phyloP scores from a whole-genome alignment of 2,797 vertebrate species.

The Eupleurogrammus muticus region DNA sequence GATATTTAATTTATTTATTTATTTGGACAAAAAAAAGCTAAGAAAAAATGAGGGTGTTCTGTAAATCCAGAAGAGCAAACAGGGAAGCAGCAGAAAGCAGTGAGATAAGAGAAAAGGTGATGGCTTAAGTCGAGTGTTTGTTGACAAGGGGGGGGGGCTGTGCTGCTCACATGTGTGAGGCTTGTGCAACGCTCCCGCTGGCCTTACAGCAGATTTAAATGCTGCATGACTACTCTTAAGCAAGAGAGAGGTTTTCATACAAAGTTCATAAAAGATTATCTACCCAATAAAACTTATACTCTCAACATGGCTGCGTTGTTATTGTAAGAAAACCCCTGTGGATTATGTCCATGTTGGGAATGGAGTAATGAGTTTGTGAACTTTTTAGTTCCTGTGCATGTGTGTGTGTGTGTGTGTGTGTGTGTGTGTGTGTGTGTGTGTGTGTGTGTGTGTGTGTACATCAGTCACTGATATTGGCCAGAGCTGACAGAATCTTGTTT shows the following conservation, averaged over 20 bases:
- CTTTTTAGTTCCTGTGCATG: slow-evolving; percentile 26
- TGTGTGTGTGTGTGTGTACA: slow-evolving; percentile 1
- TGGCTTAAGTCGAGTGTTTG: slow-evolving; percentile 45
- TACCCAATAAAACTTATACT: slow-evolving; percentile 32
- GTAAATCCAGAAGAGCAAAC: slow-evolving; percentile 19
- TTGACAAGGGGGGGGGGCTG: slow-evolving; percentile 11
- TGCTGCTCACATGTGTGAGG: slow-evolving; percentile 29
- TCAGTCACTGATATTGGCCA: slow-evolving; percentile 40
- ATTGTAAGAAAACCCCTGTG: slow-evolving; percentile 27
- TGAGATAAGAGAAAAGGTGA: slow-evolving; percentile 35
- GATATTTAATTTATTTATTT: background rate
- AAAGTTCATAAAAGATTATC: slow-evolving; percentile 48
- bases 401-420: slow-evolving; percentile 9
- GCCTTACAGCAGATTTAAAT: slow-evolving; percentile 48
- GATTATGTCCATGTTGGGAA: slow-evolving; percentile 50
- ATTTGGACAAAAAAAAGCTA: too few species aligned
- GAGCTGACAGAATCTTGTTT: slow-evolving; percentile 54
- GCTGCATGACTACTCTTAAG: slow-evolving; percentile 31
- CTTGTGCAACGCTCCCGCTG: slow-evolving; percentile 49
- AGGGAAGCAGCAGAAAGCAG: slow-evolving; percentile 29
- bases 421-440: slow-evolving; percentile 5
- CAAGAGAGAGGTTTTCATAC: slow-evolving; percentile 19
- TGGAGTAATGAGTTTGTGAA: slow-evolving; percentile 46
- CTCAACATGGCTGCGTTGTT: slow-evolving; percentile 37
- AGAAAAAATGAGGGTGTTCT: slow-evolving; percentile 1